A percentile compares a stretch with the other conserved stretches of the same genome.
Evolutionary conservation across 2,888 invertebrate species (phyloP).

Genomic region (Lycocerus yunnanus): DNA sequence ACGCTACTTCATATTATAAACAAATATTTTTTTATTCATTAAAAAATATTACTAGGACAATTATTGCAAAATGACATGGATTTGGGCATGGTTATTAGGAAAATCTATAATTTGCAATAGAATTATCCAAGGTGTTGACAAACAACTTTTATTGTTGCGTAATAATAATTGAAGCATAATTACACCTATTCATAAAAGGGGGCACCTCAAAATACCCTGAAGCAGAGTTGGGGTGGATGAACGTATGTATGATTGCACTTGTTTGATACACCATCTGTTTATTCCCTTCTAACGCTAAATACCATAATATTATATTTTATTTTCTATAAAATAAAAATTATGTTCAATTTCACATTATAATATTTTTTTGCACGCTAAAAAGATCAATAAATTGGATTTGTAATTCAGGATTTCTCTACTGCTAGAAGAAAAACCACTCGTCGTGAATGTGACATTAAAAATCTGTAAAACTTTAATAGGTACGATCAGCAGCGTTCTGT

Average conservation of each 20-base stretch:
- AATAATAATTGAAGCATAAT: slow-evolving; percentile 40
- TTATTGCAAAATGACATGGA: neutral
- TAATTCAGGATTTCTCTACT: too few species aligned
- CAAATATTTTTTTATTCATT: neutral
- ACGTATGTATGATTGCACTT: slow-evolving; percentile 26
- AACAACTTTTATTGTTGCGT: slow-evolving; percentile 39
- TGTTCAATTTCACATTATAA: neutral
- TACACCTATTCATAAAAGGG: slow-evolving; percentile 31
- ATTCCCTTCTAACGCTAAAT: slow-evolving; percentile 16
- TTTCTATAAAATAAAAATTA: neutral
- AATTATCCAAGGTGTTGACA: slow-evolving; percentile 39
- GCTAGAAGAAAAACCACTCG: neutral
- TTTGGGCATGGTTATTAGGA: slow-evolving; percentile 3
- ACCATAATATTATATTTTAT: neutral
- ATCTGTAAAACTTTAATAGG: neutral
- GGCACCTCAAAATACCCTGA: slow-evolving; percentile 15
- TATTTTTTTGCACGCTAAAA: too few species aligned
- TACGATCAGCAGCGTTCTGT: neutral
- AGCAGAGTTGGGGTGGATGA: slow-evolving; percentile 16
- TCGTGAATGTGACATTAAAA: neutral
- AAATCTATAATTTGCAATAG: slow-evolving; percentile 24
- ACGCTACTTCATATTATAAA: neutral
- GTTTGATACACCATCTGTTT: slow-evolving; percentile 19
- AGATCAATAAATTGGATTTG: too few species aligned
- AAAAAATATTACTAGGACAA: neutral